phyloP scores from a whole-genome alignment of 1,140 invertebrate species.

The Phymorhynchus buccinoides region DNA sequence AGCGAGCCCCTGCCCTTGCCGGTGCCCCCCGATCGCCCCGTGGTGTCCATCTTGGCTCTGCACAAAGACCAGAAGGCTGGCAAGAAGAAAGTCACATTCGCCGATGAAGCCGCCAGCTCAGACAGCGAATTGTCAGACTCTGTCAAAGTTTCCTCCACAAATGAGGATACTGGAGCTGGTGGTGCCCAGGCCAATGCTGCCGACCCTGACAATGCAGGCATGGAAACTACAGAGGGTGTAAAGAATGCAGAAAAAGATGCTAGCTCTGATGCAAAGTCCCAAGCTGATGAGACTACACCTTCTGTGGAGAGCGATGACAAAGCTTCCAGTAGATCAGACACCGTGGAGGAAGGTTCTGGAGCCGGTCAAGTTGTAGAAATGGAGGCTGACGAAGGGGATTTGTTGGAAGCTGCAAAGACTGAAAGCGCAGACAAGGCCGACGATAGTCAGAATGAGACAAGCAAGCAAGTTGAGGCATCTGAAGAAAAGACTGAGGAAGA shows the following conservation, averaged over 20 bases:
- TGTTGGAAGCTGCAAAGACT: conserved; percentile 36
- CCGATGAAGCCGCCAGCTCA: conserved; percentile 61
- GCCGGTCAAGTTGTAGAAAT: background rate
- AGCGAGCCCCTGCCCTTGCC: conserved; percentile 37
- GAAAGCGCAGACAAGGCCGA: conserved; percentile 34
- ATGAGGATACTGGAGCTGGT: conserved; percentile 9
- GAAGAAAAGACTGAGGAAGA: conserved; percentile 27
- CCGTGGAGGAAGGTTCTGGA: background rate
- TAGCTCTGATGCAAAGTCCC: too few species aligned
- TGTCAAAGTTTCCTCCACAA: conserved; percentile 39
- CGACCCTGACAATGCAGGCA: background rate
- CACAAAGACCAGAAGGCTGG: conserved; percentile 50
- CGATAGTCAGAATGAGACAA: conserved; percentile 30
- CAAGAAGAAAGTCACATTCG: conserved; percentile 67
- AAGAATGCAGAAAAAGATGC: conserved; percentile 31
- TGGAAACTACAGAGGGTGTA: background rate
- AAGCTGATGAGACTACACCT: background rate
- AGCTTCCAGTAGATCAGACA: background rate
- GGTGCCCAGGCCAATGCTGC: background rate
- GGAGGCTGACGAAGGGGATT: conserved; percentile 22
- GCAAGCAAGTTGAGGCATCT: conserved; percentile 25
- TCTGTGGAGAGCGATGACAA: background rate
- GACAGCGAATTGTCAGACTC: conserved; percentile 64
- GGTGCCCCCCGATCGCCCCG: conserved; percentile 50
- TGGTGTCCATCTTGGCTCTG: conserved; percentile 55